phyloP scores from a whole-genome alignment of 2,797 vertebrate species.

The Mormyrops attenuatus region DNA sequence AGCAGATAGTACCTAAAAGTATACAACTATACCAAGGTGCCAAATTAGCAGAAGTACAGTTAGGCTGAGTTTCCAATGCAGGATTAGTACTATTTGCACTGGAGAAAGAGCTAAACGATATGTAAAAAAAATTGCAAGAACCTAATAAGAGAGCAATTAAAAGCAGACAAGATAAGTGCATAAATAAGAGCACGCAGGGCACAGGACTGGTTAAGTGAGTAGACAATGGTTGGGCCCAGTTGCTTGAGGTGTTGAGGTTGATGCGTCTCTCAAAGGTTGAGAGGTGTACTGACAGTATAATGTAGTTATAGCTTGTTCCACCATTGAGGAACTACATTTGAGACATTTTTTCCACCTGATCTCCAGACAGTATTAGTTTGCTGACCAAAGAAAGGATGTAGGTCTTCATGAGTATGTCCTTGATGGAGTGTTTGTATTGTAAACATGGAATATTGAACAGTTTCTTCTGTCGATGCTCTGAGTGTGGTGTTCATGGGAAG shows the following conservation, averaged over 20 bases:
- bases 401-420: neutral
- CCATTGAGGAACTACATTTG: neutral
- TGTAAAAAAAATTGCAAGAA: neutral
- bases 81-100: neutral
- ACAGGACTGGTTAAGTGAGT: neutral
- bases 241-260: neutral
- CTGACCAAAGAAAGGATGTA: neutral
- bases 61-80: neutral
- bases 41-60: neutral
- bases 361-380: neutral
- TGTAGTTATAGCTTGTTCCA: neutral
- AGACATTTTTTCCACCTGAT: neutral
- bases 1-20: neutral
- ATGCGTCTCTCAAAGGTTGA: neutral
- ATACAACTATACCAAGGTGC: neutral
- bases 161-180: neutral
- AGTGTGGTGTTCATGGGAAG: neutral
- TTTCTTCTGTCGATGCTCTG: neutral
- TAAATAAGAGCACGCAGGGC: neutral
- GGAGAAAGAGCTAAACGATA: neutral
- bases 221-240: neutral
- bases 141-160: neutral
- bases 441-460: neutral
- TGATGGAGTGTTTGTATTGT: neutral
- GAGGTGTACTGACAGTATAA: neutral